phyloP scores from a whole-genome alignment of 37 sponge, comb jelly and placozoan species.

The Beroe forskalii region DNA sequence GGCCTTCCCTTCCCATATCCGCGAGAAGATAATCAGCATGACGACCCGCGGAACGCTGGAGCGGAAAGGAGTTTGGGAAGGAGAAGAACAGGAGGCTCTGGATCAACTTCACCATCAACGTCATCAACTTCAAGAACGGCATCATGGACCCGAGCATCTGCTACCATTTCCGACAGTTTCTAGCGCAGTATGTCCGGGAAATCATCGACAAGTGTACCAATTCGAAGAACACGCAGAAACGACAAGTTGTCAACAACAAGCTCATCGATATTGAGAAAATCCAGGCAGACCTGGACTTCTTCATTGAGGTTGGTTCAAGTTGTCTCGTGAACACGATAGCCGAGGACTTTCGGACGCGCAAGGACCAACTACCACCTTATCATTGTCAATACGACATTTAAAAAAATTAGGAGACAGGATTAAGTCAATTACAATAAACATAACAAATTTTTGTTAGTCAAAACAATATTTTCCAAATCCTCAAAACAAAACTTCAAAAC shows the following conservation, averaged over 20 bases:
- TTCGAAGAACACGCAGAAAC: slow-evolving; percentile 23
- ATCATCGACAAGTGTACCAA: background rate
- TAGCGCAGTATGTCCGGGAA: background rate
- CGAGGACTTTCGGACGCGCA: too few species aligned
- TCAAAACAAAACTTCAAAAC: too few species aligned
- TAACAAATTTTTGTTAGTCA: too few species aligned
- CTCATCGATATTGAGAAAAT: slow-evolving; percentile 35
- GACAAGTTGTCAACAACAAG: slow-evolving; percentile 44
- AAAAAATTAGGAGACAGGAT: too few species aligned
- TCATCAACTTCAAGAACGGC: slow-evolving; percentile 44
- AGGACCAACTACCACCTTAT: too few species aligned
- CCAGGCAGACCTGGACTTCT: slow-evolving; percentile 33
- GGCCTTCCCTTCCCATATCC: slow-evolving; percentile 21
- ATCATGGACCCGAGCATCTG: slow-evolving; percentile 42
- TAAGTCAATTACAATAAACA: too few species aligned
- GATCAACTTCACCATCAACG: slow-evolving; percentile 43
- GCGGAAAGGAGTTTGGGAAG: slow-evolving; percentile 55
- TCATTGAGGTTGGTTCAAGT: slow-evolving; percentile 8
- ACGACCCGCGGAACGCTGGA: background rate
- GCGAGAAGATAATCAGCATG: slow-evolving; percentile 45
- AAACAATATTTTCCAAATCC: too few species aligned
- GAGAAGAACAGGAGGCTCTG: slow-evolving; percentile 55
- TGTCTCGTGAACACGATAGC: too few species aligned
- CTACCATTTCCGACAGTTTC: background rate
- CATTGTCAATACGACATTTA: too few species aligned